Evolutionary conservation across 2,113 vertebrate genomes (phyloP).

Genomic region (Epinephelus moara): DNA sequence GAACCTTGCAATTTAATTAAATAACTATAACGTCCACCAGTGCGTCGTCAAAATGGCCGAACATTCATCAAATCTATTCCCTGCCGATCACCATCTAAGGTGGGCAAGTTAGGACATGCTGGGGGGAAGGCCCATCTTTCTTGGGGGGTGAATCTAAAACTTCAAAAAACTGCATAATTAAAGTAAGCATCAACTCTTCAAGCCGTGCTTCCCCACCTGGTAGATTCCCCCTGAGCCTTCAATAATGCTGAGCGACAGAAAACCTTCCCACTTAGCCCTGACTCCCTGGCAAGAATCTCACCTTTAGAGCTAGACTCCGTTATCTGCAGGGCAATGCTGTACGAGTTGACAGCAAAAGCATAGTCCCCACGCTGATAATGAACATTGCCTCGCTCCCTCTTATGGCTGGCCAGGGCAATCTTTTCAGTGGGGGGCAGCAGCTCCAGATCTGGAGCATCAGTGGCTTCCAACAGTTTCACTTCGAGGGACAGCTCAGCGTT

Average conservation of each 20-base stretch:
- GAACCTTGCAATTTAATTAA: neutral
- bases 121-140: too few relatives aligned
- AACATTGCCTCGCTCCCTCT: constrained; percentile 91
- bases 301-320: constrained; percentile 94
- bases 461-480: constrained; percentile 87
- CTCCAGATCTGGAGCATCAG: constrained; percentile 89
- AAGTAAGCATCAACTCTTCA: neutral
- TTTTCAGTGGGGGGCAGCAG: constrained; percentile 88
- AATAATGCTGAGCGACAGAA: neutral
- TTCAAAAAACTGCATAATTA: neutral
- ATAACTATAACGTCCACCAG: neutral
- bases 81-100: neutral
- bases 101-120: neutral
- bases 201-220: too few relatives aligned
- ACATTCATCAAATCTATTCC: neutral
- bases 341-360: constrained; percentile 93
- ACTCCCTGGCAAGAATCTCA: constrained; percentile 56
- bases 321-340: constrained; percentile 92
- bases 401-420: constrained; percentile 88
- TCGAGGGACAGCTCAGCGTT: constrained; percentile 87
- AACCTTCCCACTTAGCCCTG: neutral
- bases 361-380: constrained; percentile 94
- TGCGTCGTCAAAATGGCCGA: neutral
- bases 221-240: too few relatives aligned
- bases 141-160: neutral